Evolutionary conservation across 2,113 vertebrate genomes (phyloP), one percentile per base, ranked within the genome.

Genomic region (Cyanoderma ruficeps): DNA sequence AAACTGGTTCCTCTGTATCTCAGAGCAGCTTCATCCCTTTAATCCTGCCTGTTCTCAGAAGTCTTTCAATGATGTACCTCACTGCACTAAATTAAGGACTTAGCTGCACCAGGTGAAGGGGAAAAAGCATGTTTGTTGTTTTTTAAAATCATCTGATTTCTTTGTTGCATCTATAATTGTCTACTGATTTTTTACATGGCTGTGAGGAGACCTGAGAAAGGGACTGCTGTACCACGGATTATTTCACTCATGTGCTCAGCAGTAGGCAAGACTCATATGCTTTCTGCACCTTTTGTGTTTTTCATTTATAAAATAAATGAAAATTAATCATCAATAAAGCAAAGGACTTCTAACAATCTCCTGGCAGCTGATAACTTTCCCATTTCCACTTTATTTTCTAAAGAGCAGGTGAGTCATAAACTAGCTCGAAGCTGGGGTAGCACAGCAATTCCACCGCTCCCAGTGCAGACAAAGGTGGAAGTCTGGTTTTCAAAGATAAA

Each of bases 201-300:
- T 80, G 64, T 64, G 63, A 63, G 30, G 49, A 50, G n/a, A 49
- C 63, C 83, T 63, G 81, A 70, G 52, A 88, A 71, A 93, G 53
- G 25, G 63, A 50, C 49, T 60, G 39, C 33, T 80, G 23, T 41
- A 50, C 78, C 15, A 5, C 47, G 61, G 61, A 63, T 92, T 83
- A 67, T 80, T 87, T 95, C 86, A 67, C 52, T 86, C 21, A 19
- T 11, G 63, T 72, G 69, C 64, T 86, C 94, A 77, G 67, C 37
- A 39, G 85, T 19, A 84, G 83, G 84, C 82, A 92, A 85, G 91
- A 81, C 37, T 89, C 86, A 63, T 79, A 47, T 6, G 12, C 50
- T 93, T 96, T 94, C 85, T 94, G 89, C 78, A 87, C 83, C 80
- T 91, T 89, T 95, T 90, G 61, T 78, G 72, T 63, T 95, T 95